Evolutionary conservation across 2,888 invertebrate genomes (phyloP), one percentile per base, ranked within the genome.

Genomic region (Polyommatus iphigenia): DNA sequence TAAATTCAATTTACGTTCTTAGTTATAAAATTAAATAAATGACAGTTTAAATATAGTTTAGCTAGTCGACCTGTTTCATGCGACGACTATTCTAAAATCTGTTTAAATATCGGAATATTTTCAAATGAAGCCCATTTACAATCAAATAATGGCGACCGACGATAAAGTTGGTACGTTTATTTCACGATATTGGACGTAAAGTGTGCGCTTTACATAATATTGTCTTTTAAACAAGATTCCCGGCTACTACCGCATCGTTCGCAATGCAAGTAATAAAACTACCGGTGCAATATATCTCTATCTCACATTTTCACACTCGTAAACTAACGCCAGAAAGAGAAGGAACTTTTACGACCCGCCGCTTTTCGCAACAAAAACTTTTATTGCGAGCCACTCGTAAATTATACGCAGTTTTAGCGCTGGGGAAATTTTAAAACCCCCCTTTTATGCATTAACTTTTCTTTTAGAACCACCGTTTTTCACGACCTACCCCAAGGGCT

Each of bases 311-410:
- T 89, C 89, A 88, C 87, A 88, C 87, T 88, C 90, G 87, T 91
- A 92, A 92, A 91, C 87, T 83, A 81, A 78, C 84, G 87, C 80
- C 80, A 86, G 90, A 91, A 87, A 87, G 90, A 87, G 92, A 92
- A 84, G 85, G 87, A 84, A 81, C 84, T 87, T 93, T 93, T 92
- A 92, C 90, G 86, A 87, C 87, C 83, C 85, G 88, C 85, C 89
- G 90, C 87, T 91, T 91, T 91, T 90, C 89, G 89, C 89, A 89
- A 91, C 92, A 93, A 93, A 93, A 92, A 91, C 87, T 92, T 93
- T 93, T 91, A 92, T 90, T 89, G 88, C 90, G 72, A 79, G 80
- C 89, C 85, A 88, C 89, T 91, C 92, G 91, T 93, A 93, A 92
- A 93, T 91, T 91, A 86, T 87, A 90, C 89, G 89, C 86, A 89